Base-by-base conservation (phyloP, 1,140 invertebrate genomes). In the Apis dorsata region DNA sequence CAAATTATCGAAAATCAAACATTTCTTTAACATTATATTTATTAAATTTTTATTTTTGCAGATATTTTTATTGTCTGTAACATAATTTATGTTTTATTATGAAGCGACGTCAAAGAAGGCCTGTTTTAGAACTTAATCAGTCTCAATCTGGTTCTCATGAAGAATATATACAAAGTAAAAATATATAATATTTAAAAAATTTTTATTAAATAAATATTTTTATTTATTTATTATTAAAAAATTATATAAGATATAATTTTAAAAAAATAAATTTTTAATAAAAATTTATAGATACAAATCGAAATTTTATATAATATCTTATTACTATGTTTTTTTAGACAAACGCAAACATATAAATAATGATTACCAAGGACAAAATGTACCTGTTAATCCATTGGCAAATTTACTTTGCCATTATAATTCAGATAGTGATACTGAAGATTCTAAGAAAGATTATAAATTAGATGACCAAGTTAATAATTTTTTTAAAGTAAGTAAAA, bases 401-500 rank as follows among this genome's bases (percentile, higher is more conserved):
- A 93, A 93, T 85, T 86, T 94, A 79, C 85, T 94, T 34, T 94
- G 93, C 19, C 93, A 94, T 49, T 94, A 94, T 62, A 93, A 94
- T 86, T 94, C 93, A 0, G 94, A 94, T 34, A 94, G 93, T 74
- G 93, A 94, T 73, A 85, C 79, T 2, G 93, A 94, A 59, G 93
- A 93, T 24, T 73, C 89, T 8, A 90, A 88, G 60, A 81, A 87
- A 19, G 84, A 90, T 12, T 90, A 91, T 68, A 87, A 92, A 57
- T 88, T 94, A 28, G 92, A 94, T 65, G 92, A 94, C 34, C 92
- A 94, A 91, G 94, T 95, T 21, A 92, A 94, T 66, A 93, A 94
- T 87, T 95, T 95, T 83, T 78, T 94, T 0, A 94, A 94, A 90
- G 94, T 92, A 87, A 76, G 15, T 83, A 13, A 51, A 12, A 3